Conservation (phyloP, 1,140 invertebrate species). For the Babylonia areolata region DNA sequence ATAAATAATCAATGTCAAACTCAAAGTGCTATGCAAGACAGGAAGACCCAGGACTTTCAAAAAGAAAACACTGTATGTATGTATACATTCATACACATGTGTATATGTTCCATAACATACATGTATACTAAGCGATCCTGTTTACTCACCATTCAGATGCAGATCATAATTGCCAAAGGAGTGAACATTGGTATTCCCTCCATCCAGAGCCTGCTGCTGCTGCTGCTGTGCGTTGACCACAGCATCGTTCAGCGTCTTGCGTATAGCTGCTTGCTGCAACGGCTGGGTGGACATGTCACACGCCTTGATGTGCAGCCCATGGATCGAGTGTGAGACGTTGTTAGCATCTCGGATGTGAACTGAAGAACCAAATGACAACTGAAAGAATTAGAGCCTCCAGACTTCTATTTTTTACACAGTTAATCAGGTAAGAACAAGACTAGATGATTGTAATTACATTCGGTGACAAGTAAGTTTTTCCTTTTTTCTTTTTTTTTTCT, state of each 20-base stretch:
- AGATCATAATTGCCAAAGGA: conserved; percentile 73
- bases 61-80: too few species aligned
- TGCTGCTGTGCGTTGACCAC: conserved; percentile 82
- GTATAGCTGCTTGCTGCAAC: conserved; percentile 87
- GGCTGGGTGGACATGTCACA: conserved; percentile 88
- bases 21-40: too few species aligned
- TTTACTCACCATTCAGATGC: conserved; percentile 66
- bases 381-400: neutral
- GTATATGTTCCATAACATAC: too few species aligned
- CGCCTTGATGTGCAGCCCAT: conserved; percentile 87
- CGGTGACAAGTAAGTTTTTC: too few species aligned
- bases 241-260: conserved; percentile 91
- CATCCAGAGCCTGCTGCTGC: conserved; percentile 80
- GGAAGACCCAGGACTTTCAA: too few species aligned
- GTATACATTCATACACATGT: too few species aligned
- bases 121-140: neutral
- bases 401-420: too few species aligned
- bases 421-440: neutral
- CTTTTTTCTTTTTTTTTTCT: too few species aligned
- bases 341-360: conserved; percentile 88
- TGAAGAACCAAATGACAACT: too few species aligned
- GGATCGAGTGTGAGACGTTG: conserved; percentile 83
- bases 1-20: too few species aligned
- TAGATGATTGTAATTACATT: neutral
- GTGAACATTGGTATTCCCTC: conserved; percentile 65